Base-by-base conservation (phyloP, 2,888 invertebrate genomes). In the Creontiades dilutus region DNA sequence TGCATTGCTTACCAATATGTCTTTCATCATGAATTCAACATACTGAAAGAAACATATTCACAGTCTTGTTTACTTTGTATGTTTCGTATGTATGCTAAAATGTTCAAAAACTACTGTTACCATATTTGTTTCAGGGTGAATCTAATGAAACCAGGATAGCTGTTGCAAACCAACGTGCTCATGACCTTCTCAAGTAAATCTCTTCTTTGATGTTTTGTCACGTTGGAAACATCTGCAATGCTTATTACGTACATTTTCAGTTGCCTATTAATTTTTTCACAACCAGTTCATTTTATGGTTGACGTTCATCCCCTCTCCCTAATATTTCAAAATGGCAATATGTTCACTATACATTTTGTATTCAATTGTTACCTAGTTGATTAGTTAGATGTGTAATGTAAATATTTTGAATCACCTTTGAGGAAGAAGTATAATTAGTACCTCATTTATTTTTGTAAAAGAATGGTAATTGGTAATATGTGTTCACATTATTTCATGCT, bases 141-240 rank as follows among this genome's bases (percentile, higher is more conserved):
- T 97, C 98, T 92, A 99, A 99, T 94, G 97, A 98, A 95, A 96
- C 97, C 93, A 97, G 98, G 95, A 98, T 99, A 96, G 96, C 96
- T 94, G 97, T 97, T 94, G 99, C 99, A 93, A 99, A 99, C 95
- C 97, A 98, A 95, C 96, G 98, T 93, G 98, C 99, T 93, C 97
- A 98, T 95, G 98, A 98, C 94, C 96, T 99, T 93, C 96, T 98
- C 94, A 98, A 98, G 96, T 97, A 97, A 95, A 84, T 75, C 27
- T 16, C 52, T 19, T 88, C 87, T 13, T 55, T 76, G 86, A 12
- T 28, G 37, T 61, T 85, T n/a, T 86, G 27, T 28, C 75, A 27
- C 12, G 75, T 86, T 75, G 86, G 86, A 61, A 47, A 86, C 16
- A n/a, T 75, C 86, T 75, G 46, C 76, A 86, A 46, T 75, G 86